A percentile compares a stretch with the other conserved stretches of the same genome.
Conservation (phyloP, 1,140 invertebrate species). For the Drosophila nikananu region DNA sequence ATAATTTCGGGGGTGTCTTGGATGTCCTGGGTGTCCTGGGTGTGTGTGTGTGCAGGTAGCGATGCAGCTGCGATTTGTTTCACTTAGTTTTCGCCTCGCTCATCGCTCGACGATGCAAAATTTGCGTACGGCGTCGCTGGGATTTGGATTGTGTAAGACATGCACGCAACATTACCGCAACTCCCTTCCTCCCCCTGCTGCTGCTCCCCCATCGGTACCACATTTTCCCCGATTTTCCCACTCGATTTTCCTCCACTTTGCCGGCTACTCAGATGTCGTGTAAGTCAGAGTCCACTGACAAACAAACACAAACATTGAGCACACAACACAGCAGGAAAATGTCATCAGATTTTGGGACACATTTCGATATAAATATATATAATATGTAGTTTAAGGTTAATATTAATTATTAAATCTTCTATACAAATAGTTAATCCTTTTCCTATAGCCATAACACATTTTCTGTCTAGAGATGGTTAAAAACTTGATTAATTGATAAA, state of each 20-base stretch:
- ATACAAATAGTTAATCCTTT: too few relatives aligned
- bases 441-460: too few relatives aligned
- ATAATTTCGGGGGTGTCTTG: constrained; percentile 52
- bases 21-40: constrained; percentile 21
- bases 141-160: constrained; percentile 80
- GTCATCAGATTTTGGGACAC: neutral
- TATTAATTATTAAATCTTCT: too few relatives aligned
- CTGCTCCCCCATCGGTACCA: neutral
- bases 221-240: constrained; percentile 12
- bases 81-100: constrained; percentile 53
- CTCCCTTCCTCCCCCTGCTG: neutral
- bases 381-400: too few relatives aligned
- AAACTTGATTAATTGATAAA: too few relatives aligned
- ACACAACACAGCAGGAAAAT: constrained; percentile 11
- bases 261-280: constrained; percentile 41
- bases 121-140: constrained; percentile 65
- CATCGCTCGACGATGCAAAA: constrained; percentile 38
- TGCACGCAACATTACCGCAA: constrained; percentile 78
- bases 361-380: neutral
- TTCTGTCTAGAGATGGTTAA: too few relatives aligned
- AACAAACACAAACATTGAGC: constrained; percentile 23
- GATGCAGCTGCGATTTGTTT: constrained; percentile 72
- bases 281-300: constrained; percentile 51
- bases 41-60: constrained; percentile 36
- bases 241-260: constrained; percentile 9